Evolutionary conservation across 2,797 vertebrate genomes (phyloP).

Genomic region (Lophius americanus): DNA sequence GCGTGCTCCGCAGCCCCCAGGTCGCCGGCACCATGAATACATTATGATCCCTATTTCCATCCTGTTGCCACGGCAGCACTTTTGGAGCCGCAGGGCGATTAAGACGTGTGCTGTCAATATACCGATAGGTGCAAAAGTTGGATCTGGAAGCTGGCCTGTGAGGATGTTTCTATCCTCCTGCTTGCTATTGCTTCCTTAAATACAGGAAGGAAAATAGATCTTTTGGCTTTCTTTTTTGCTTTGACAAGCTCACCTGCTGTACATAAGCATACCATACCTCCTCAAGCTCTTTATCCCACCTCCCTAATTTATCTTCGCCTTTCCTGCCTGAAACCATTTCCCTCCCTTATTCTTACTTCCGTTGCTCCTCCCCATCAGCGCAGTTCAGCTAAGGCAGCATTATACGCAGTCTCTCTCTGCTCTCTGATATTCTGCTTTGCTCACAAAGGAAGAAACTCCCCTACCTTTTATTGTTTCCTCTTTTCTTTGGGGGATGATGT

Average conservation of each 20-base stretch:
- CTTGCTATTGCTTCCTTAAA: slow-evolving; percentile 83
- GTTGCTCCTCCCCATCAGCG: slow-evolving; percentile 69
- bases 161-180: slow-evolving; percentile 91
- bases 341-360: slow-evolving; percentile 67
- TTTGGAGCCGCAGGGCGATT: slow-evolving; percentile 98
- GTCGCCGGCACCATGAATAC: slow-evolving; percentile 99
- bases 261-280: slow-evolving; percentile 57
- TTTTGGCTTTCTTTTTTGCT: slow-evolving; percentile 54
- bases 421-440: slow-evolving; percentile 70
- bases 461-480: slow-evolving; percentile 79
- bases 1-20: slow-evolving; percentile 96
- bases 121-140: slow-evolving; percentile 98
- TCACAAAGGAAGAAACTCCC: slow-evolving; percentile 79
- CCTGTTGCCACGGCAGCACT: slow-evolving; percentile 99
- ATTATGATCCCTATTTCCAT: slow-evolving; percentile 99
- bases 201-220: slow-evolving; percentile 58
- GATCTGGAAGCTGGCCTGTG: slow-evolving; percentile 93
- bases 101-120: slow-evolving; percentile 98
- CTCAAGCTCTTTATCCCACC: slow-evolving; percentile 52
- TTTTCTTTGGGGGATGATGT: slow-evolving; percentile 88
- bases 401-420: slow-evolving; percentile 63
- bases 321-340: slow-evolving; percentile 68
- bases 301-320: slow-evolving; percentile 59
- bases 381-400: slow-evolving; percentile 77
- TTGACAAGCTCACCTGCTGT: slow-evolving; percentile 68